phyloP scores from a whole-genome alignment of 2,888 invertebrate genomes.

The Frankliniella fusca region DNA sequence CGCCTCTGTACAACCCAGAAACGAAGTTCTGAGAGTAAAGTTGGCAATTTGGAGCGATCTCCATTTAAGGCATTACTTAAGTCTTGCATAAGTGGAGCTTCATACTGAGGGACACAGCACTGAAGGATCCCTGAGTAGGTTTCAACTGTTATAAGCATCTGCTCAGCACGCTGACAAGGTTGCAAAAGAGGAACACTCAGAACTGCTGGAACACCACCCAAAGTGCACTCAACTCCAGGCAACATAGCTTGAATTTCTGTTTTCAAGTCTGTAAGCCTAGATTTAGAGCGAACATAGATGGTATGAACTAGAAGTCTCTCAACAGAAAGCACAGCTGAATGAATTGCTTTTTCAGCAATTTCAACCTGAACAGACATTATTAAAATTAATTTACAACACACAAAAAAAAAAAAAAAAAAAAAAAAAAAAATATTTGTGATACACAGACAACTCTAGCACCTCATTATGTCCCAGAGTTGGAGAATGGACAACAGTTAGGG shows the following conservation, averaged over 20 bases:
- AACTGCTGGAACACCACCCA: constrained; percentile 89
- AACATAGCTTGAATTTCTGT: constrained; percentile 67
- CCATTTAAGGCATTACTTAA: constrained; percentile 75
- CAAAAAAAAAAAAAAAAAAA: not conserved
- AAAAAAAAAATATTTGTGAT: not conserved
- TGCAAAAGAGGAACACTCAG: constrained; percentile 83
- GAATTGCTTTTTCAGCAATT: constrained; percentile 71
- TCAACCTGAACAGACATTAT: constrained; percentile 52
- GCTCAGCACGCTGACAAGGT: constrained; percentile 87
- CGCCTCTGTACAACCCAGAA: constrained; percentile 88
- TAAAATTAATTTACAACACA: not conserved
- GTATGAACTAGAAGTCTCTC: constrained; percentile 92
- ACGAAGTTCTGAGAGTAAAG: constrained; percentile 68
- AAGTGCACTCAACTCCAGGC: constrained; percentile 67
- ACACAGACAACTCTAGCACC: constrained; percentile 18
- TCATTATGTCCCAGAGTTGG: constrained; percentile 62
- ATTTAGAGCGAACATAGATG: constrained; percentile 85
- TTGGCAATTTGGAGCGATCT: constrained; percentile 63
- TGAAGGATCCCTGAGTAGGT: constrained; percentile 89
- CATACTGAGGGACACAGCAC: constrained; percentile 88
- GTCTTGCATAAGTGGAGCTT: constrained; percentile 71
- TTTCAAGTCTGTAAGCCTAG: constrained; percentile 76
- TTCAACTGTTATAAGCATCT: constrained; percentile 87
- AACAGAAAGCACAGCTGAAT: constrained; percentile 90
- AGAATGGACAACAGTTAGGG: constrained; percentile 65